Conservation (phyloP, 2,113 vertebrate genomes). For the Pygoscelis adeliae region DNA sequence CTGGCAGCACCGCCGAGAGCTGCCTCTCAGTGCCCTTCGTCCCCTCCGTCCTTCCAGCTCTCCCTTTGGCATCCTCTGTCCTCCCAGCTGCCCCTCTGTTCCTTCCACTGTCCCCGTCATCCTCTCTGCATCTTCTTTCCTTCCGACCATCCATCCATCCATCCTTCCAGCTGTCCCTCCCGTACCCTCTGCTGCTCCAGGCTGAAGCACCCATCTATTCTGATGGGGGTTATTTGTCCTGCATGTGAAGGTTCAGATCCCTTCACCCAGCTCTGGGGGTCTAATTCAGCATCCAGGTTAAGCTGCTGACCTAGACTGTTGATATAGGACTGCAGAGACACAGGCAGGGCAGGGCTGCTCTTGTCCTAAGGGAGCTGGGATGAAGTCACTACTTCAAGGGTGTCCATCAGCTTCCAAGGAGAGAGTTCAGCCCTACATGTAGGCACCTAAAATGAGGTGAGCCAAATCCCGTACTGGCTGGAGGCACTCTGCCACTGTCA, state of each 20-base stretch:
- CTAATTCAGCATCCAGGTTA: neutral
- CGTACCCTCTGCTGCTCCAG: neutral
- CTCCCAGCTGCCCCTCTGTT: rapidly evolving
- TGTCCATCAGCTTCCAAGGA: neutral
- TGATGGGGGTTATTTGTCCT: neutral
- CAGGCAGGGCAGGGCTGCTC: neutral
- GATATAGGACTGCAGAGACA: neutral
- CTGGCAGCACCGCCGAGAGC: rapidly evolving
- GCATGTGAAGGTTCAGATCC: neutral
- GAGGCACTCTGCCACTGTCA: neutral
- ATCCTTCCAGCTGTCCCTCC: neutral
- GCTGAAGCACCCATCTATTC: neutral
- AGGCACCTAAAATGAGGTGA: neutral
- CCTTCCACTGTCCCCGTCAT: neutral
- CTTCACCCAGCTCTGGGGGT: neutral
- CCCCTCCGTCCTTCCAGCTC: neutral
- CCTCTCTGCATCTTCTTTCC: neutral
- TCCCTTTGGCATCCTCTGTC: neutral
- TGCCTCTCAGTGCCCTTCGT: neutral
- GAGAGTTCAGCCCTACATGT: neutral
- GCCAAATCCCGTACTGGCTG: neutral
- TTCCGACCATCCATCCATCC: rapidly evolving
- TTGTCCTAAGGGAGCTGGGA: neutral
- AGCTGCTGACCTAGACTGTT: neutral
- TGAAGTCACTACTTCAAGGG: neutral